Percentiles rank a stretch among this genome's conserved stretches.
Conservation (phyloP, 2,888 invertebrate species). For the Clanis bilineata region DNA sequence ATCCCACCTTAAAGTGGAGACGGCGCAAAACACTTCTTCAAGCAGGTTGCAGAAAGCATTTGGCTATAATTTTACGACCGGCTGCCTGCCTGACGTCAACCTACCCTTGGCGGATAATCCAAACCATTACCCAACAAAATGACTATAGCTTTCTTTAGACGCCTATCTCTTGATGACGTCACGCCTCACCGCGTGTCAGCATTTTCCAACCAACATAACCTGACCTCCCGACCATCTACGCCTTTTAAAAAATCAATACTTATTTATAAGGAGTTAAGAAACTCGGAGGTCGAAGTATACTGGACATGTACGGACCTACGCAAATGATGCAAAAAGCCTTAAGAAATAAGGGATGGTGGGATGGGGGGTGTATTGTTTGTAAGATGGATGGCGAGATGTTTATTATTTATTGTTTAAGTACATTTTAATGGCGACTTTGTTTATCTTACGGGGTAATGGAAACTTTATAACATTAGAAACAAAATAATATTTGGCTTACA, state of each 20-base stretch:
- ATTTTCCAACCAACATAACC: slow-evolving; percentile 30
- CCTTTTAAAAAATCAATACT: slow-evolving; percentile 24
- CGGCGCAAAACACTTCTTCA: too few relatives aligned
- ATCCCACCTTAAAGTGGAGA: too few relatives aligned
- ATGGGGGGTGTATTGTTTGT: slow-evolving; percentile 32
- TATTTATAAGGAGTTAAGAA: slow-evolving; percentile 23
- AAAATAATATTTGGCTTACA: neutral
- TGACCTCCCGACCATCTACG: slow-evolving; percentile 23
- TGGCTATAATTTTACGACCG: too few relatives aligned
- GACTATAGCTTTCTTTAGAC: slow-evolving; percentile 2
- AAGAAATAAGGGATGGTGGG: slow-evolving; percentile 43
- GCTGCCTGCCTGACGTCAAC: too few relatives aligned
- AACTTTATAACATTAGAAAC: neutral
- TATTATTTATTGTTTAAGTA: slow-evolving; percentile 30
- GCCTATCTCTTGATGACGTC: slow-evolving; percentile 30
- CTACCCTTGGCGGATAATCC: too few relatives aligned
- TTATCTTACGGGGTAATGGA: neutral
- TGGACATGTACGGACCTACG: slow-evolving; percentile 48
- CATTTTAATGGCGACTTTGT: neutral
- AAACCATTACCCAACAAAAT: slow-evolving; percentile 19
- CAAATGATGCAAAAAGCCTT: slow-evolving; percentile 51
- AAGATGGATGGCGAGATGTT: slow-evolving; percentile 38
- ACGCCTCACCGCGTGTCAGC: slow-evolving; percentile 38
- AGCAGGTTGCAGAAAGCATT: too few relatives aligned
- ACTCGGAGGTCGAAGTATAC: slow-evolving; percentile 34